Evolutionary conservation across 2,888 invertebrate genomes (phyloP), one percentile per base, ranked within the genome.

Genomic region (Diarsia brunnea): DNA sequence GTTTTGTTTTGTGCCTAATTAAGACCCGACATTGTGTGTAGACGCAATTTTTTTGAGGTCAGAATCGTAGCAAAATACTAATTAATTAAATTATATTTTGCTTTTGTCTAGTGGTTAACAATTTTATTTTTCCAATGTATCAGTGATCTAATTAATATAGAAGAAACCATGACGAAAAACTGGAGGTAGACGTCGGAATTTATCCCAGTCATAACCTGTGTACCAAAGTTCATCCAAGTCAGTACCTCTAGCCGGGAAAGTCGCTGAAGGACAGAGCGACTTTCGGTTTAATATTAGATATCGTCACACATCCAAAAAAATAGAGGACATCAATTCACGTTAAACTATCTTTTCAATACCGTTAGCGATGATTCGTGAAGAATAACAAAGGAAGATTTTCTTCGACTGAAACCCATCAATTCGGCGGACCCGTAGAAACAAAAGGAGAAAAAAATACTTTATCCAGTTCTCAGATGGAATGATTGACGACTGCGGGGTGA

Each of bases 371-470:
- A 90, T 88, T 90, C 72, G 84, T 82, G 79, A 75, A 65, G 51
- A 75, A 84, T 89, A 89, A 91, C 90, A 93, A 92, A 89, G 85
- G 83, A 71, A 70, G 64, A 60, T 89, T 91, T 92, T 91, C 91
- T 91, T 93, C 90, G 82, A 88, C 51, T 58, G 88, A 92, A 90
- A 88, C 91, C 89, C 90, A 91, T 93, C 92, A 92, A 94, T 94
- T 93, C 89, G 83, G 84, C 76, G 73, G 80, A 82, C 76, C 82
- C 87, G 72, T 53, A 65, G 86, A 91, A 92, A 94, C 92, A 94
- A 94, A 89, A 84, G 90, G 64, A 47, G 67, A 74, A 93, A 91
- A 89, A 84, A 87, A 79, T 79, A 79, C 75, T 87, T 81, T 81
- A 89, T 86, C 88, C 84, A 89, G 87, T 84, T 87, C 89, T 89